A percentile compares a stretch with the other conserved stretches of the same genome.
phyloP scores from a whole-genome alignment of 2,113 vertebrate genomes.

The Notiomystis cincta region DNA sequence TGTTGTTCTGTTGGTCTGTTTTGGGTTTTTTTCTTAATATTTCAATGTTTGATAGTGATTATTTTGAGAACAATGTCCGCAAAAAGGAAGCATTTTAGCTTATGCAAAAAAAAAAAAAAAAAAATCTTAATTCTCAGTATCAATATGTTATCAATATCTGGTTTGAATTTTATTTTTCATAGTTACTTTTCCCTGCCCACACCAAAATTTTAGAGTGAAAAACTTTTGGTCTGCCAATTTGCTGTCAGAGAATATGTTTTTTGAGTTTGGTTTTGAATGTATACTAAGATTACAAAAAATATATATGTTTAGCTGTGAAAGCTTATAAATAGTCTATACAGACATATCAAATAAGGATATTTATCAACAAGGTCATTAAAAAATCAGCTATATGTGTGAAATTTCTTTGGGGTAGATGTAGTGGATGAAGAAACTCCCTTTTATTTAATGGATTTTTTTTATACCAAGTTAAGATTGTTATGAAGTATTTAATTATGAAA shows the following conservation, averaged over 20 bases:
- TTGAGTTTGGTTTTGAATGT: neutral
- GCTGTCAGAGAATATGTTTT: neutral
- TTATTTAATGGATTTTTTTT: neutral
- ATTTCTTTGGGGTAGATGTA: neutral
- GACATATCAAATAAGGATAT: neutral
- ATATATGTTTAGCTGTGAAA: fast-evolving
- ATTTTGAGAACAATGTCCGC: neutral
- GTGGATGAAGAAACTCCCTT: neutral
- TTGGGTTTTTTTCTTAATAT: fast-evolving
- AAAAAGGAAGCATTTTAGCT: neutral
- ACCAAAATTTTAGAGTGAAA: neutral
- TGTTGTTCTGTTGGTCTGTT: neutral
- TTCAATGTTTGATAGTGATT: neutral
- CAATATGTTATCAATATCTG: neutral
- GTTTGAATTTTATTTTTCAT: neutral
- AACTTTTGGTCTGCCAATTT: neutral
- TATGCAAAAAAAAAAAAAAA: neutral
- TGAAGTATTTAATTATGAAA: constrained; percentile 17
- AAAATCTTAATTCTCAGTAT: neutral
- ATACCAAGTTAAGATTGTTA: neutral
- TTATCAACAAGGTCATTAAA: neutral
- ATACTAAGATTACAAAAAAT: neutral
- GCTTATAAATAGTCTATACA: neutral
- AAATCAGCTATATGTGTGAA: neutral
- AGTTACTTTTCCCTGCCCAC: neutral